Percentiles rank a stretch among this genome's conserved stretches.
Evolutionary conservation across 2,888 invertebrate species (phyloP).

Genomic region (Tiphia femorata): DNA sequence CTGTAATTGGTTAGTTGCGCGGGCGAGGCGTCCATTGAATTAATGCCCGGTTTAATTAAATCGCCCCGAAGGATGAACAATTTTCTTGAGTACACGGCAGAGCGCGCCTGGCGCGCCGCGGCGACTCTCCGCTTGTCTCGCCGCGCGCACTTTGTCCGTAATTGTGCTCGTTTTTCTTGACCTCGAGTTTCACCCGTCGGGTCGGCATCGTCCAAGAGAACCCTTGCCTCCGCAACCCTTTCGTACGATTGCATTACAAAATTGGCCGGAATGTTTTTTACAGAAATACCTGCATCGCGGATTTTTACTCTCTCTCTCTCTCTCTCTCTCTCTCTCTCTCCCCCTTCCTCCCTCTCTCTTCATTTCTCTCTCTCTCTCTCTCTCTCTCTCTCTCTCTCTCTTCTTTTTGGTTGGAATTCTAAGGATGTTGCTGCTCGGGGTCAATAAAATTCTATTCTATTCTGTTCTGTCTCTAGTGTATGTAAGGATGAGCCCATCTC

Average conservation of each 20-base stretch:
- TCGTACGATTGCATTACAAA: too few species aligned
- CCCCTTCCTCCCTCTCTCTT: background rate
- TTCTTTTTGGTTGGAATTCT: too few species aligned
- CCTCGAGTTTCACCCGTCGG: background rate
- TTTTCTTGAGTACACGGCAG: conserved; percentile 6
- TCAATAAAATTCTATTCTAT: too few species aligned
- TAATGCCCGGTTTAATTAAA: conserved; percentile 47
- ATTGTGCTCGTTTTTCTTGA: background rate
- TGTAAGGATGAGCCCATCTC: too few species aligned
- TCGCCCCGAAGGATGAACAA: conserved; percentile 46
- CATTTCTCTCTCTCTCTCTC: background rate
- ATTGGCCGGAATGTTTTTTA: too few species aligned
- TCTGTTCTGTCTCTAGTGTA: too few species aligned
- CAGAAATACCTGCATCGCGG: background rate
- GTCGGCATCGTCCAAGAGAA: too few species aligned
- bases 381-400: too few species aligned
- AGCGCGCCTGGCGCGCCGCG: background rate
- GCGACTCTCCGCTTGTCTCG: too few species aligned
- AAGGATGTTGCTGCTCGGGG: too few species aligned
- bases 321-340: background rate
- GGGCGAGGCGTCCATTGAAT: conserved; percentile 47
- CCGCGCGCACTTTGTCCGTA: too few species aligned
- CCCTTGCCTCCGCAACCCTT: too few species aligned
- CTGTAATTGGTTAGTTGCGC: conserved; percentile 47
- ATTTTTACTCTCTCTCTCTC: background rate